phyloP scores from a whole-genome alignment of 1,140 invertebrate species.

The Camponotus vicinus region DNA sequence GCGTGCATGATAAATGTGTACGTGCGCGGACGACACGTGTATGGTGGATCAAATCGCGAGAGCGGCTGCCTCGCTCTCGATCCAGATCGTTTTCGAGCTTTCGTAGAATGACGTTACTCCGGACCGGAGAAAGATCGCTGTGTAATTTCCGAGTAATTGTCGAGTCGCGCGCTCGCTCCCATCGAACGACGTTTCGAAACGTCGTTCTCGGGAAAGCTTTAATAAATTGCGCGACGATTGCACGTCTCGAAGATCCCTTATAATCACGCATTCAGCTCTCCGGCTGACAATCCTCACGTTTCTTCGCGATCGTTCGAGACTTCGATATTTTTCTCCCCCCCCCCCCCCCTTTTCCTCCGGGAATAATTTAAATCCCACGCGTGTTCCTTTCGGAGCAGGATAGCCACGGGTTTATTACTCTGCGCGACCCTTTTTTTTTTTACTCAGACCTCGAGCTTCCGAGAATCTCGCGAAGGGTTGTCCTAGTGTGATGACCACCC shows the following conservation, averaged over 20 bases:
- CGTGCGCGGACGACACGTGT: neutral
- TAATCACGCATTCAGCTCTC: constrained; percentile 15
- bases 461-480: constrained; percentile 68
- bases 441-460: constrained; percentile 65
- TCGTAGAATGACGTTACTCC: constrained; percentile 39
- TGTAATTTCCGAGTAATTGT: constrained; percentile 55
- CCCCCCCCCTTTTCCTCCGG: neutral
- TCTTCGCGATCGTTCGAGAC: neutral
- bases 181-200: constrained; percentile 14
- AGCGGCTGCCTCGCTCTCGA: constrained; percentile 34
- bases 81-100: constrained; percentile 60
- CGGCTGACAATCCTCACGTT: neutral
- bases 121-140: constrained; percentile 25
- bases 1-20: neutral
- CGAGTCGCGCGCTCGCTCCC: constrained; percentile 29
- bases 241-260: constrained; percentile 5
- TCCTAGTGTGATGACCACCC: constrained; percentile 78
- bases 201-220: constrained; percentile 17
- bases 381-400: neutral
- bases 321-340: neutral
- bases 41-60: constrained; percentile 54
- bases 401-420: constrained; percentile 1
- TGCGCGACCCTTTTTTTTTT: constrained; percentile 33
- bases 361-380: neutral
- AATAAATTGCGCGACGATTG: constrained; percentile 50